Base-by-base conservation (phyloP, 2,797 vertebrate species). In the Philypnodon macrostomus region DNA sequence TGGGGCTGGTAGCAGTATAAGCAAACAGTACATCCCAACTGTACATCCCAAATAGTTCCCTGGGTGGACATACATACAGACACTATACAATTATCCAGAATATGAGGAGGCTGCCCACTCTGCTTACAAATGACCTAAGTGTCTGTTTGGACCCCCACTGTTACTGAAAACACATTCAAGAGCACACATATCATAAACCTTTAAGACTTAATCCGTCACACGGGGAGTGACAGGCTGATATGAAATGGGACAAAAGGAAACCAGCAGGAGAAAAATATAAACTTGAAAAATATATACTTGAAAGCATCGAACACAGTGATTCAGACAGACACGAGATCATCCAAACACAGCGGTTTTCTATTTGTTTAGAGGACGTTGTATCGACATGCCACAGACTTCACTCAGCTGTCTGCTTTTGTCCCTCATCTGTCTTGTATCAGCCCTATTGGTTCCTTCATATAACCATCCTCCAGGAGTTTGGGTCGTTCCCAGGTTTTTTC, bases 191-290 rank as follows among this genome's bases (percentile, higher is more conserved):
- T 81, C 70, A 70, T 44, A 73, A 55, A 66, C 56, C 66, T 73
- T 79, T 61, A 83, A 72, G 64, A 75, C 70, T 80, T 80, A 85
- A 88, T 84, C 72, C 72, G 76, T 85, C 85, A 83, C 47, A 46
- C 17, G 24, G 46, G 34, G 66, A 53, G 23, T 61, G 67, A 71
- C 61, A 63, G 55, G 52, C 24, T 54, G 38, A 52, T 46, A 49
- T 58, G 52, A 56, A 70, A 54, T 19, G 16, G 33, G 3, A 41
- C 40, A 57, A 47, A 52, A 36, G 17, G 36, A 18, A 18, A 44
- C 57, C 35, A 61, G 19, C 11, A 13, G 1, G 46, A 19, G 45
- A 47, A 34, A 67, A 39, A 34, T n/a, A 58, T 13, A 21, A 44
- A n/a, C n/a, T n/a, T n/a, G 10, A 44, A 56, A 17, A 59, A 59